phyloP scores from a whole-genome alignment of 30 jellyfish, hydroid and myxozoan species.

The Rhopilema esculentum region DNA sequence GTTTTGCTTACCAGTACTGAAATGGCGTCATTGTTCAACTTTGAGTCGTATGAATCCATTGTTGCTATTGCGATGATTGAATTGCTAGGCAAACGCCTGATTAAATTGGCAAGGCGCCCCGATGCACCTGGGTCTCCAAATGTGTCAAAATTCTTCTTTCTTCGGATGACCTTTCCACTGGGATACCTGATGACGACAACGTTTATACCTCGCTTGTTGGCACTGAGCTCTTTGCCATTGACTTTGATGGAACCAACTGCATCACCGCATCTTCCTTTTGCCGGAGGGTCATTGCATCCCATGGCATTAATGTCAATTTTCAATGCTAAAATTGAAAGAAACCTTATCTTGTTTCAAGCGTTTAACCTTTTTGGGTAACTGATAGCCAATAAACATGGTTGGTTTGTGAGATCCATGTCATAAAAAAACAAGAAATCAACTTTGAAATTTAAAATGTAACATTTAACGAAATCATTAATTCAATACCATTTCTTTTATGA shows the following conservation, averaged over 20 bases:
- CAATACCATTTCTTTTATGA: too few relatives aligned
- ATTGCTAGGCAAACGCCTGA: slow-evolving; percentile 23
- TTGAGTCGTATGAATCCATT: slow-evolving; percentile 11
- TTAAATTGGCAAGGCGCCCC: neutral
- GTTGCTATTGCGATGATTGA: slow-evolving; percentile 32
- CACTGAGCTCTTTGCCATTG: slow-evolving; percentile 54
- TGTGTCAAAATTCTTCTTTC: slow-evolving; percentile 16
- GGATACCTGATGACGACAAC: slow-evolving; percentile 53
- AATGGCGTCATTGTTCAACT: neutral
- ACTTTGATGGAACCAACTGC: slow-evolving; percentile 58
- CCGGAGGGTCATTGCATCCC: slow-evolving; percentile 71
- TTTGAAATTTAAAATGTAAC: too few relatives aligned
- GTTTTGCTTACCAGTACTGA: slow-evolving; percentile 29
- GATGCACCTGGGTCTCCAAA: slow-evolving; percentile 4
- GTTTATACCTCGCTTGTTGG: slow-evolving; percentile 38
- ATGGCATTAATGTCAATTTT: slow-evolving; percentile 35
- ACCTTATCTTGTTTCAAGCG: too few relatives aligned
- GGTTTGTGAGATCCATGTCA: too few relatives aligned
- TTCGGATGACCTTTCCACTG: slow-evolving; percentile 19
- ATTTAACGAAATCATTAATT: too few relatives aligned
- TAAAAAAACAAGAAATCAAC: too few relatives aligned
- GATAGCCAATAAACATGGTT: too few relatives aligned
- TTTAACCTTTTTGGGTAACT: too few relatives aligned
- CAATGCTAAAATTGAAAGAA: slow-evolving; percentile 28
- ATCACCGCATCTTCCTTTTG: slow-evolving; percentile 48